These are phyloP conservation scores for Furnarius figulus DNA, from an alignment of 2,113 vertebrate genomes.

Conservation along the genomic window DNA sequence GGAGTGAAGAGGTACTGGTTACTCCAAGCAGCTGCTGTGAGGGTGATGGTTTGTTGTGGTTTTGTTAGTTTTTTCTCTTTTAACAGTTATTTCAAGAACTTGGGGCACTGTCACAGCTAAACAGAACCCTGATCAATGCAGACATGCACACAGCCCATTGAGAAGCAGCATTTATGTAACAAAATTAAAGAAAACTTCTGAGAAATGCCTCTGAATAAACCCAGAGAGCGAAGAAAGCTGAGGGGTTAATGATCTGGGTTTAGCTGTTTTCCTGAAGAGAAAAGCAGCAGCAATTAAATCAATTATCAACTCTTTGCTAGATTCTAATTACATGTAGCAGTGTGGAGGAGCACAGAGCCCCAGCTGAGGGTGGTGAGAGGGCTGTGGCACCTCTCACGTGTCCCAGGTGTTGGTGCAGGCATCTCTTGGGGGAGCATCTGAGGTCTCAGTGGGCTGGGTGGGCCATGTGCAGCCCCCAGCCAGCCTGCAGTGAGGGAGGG, in stretches of 20 bases:
- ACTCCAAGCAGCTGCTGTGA: fast-evolving
- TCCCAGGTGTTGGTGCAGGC: fast-evolving
- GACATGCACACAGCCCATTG: no score
- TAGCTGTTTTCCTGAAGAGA: conserved; percentile 3
- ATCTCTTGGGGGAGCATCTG: background rate
- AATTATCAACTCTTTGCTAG: background rate
- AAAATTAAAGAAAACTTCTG: background rate
- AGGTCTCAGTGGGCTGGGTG: background rate
- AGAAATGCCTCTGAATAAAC: background rate
- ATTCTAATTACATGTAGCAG: background rate
- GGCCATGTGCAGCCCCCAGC: background rate
- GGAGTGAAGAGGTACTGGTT: background rate
- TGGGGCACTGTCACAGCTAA: background rate
- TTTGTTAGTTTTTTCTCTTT: background rate
- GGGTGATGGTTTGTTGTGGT: fast-evolving
- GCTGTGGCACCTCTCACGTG: background rate
- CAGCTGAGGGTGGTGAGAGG: background rate
- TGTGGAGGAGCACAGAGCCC: background rate
- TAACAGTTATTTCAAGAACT: background rate
- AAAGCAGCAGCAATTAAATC: conserved; percentile 9
- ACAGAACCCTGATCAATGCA: background rate
- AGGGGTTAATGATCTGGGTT: background rate
- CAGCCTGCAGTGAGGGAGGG: background rate
- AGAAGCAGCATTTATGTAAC: background rate
- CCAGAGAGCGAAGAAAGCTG: background rate